Conservation (phyloP, 2,797 vertebrate species). For the Anniella stebbinsi region DNA sequence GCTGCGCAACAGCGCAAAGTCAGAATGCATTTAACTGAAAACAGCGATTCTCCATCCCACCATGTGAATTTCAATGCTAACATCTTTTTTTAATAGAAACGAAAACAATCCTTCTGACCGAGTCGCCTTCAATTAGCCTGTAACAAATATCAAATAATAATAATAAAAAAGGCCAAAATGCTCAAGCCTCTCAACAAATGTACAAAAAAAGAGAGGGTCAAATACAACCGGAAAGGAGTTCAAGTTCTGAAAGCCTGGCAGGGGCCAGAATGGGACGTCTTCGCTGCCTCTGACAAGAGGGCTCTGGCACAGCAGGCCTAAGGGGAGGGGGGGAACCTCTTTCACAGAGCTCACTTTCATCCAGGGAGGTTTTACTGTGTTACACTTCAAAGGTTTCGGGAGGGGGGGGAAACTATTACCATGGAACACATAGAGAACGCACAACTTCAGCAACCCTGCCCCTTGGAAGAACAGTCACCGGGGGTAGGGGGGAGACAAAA, state of each 20-base stretch:
- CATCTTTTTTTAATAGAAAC: constrained; percentile 32
- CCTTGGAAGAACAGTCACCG: background rate
- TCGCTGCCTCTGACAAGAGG: background rate
- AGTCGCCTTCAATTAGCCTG: background rate
- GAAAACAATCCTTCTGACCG: constrained; percentile 29
- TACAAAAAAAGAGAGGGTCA: constrained; percentile 9
- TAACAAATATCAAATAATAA: constrained; percentile 27
- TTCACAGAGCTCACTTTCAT: background rate
- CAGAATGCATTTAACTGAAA: background rate
- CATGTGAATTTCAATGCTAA: background rate
- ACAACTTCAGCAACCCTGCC: background rate
- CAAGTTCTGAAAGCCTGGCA: constrained; percentile 17
- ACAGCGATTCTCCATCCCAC: background rate
- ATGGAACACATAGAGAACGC: background rate
- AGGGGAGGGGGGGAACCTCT: background rate
- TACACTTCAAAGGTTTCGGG: background rate
- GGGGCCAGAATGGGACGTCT: background rate
- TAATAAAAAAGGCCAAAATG: constrained; percentile 14
- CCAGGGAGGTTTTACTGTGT: background rate
- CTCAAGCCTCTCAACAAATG: constrained; percentile 12
- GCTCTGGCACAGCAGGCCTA: background rate
- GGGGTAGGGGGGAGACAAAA: background rate
- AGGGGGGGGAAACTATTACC: background rate
- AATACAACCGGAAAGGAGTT: constrained; percentile 13
- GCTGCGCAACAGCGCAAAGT: background rate